Evolutionary conservation across 30 jellyfish, hydroid and myxozoan species (phyloP).

Genomic region (Chrysaora quinquecirrha): DNA sequence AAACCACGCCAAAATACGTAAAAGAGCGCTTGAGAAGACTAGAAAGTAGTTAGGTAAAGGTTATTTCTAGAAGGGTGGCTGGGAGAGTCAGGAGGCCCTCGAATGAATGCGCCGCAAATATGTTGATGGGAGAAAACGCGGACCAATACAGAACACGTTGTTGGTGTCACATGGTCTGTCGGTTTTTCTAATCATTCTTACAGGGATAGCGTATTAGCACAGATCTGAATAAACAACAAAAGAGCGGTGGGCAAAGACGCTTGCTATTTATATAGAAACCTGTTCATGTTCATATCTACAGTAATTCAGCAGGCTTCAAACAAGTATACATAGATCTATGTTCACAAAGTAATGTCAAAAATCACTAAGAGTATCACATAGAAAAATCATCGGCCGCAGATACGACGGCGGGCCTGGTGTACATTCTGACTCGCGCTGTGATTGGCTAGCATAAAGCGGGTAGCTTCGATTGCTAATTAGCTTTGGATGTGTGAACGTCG

Average conservation of each 20-base stretch:
- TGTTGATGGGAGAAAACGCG: slow-evolving; percentile 16
- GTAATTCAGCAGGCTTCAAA: slow-evolving; percentile 64
- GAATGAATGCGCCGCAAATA: too few relatives aligned
- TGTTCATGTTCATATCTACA: slow-evolving; percentile 57
- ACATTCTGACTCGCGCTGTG: slow-evolving; percentile 53
- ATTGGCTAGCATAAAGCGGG: slow-evolving; percentile 70
- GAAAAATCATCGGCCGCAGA: not conserved
- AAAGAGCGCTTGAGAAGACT: too few relatives aligned
- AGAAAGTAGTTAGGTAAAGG: too few relatives aligned
- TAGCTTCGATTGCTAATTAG: slow-evolving; percentile 75
- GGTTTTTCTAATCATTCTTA: slow-evolving; percentile 76
- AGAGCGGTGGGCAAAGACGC: slow-evolving; percentile 75
- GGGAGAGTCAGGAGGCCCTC: too few relatives aligned
- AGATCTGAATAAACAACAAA: slow-evolving; percentile 73
- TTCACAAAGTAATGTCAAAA: slow-evolving; percentile 59
- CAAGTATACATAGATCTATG: slow-evolving; percentile 35
- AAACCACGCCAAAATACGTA: too few relatives aligned
- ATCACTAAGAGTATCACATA: slow-evolving; percentile 22
- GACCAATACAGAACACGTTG: slow-evolving; percentile 50
- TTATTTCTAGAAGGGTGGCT: too few relatives aligned
- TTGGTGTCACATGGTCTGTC: slow-evolving; percentile 63
- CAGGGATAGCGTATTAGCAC: slow-evolving; percentile 84
- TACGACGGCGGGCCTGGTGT: too few relatives aligned
- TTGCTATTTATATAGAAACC: slow-evolving; percentile 67
- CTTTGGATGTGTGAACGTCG: slow-evolving; percentile 86